phyloP scores from a whole-genome alignment of 2,888 invertebrate species.

The Drosophila nr. fundita region DNA sequence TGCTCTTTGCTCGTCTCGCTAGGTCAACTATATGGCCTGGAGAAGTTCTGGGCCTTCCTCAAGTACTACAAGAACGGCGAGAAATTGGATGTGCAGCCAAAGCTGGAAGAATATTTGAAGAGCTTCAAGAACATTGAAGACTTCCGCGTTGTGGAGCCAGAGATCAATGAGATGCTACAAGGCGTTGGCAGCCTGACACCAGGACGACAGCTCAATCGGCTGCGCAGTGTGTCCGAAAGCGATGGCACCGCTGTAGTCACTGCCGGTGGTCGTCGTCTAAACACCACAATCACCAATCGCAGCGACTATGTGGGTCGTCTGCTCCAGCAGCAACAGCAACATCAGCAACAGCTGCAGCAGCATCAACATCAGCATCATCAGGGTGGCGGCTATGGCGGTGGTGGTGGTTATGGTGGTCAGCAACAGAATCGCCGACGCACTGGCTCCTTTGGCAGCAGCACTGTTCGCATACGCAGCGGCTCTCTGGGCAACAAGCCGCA shows the following conservation, averaged over 20 bases:
- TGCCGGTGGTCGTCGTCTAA: constrained; percentile 76
- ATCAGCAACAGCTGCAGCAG: constrained; percentile 73
- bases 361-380: constrained; percentile 64
- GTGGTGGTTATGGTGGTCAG: constrained; percentile 60
- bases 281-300: constrained; percentile 84
- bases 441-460: constrained; percentile 84
- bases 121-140: constrained; percentile 95
- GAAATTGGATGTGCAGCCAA: constrained; percentile 90
- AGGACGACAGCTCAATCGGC: constrained; percentile 86
- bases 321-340: constrained; percentile 78
- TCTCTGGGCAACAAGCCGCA: constrained; percentile 84
- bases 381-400: constrained; percentile 53
- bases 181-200: constrained; percentile 86
- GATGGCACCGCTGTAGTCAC: constrained; percentile 84
- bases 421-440: constrained; percentile 82
- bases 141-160: constrained; percentile 90
- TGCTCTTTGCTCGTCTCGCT: not conserved
- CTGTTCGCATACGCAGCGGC: constrained; percentile 84
- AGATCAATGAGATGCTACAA: constrained; percentile 87
- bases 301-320: constrained; percentile 84
- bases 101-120: constrained; percentile 89
- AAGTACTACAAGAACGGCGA: constrained; percentile 96
- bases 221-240: constrained; percentile 89
- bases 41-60: constrained; percentile 99
- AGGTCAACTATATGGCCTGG: constrained; percentile 98